A percentile compares a stretch with the other conserved stretches of the same genome.
Conservation (phyloP, 2,797 vertebrate species). For the Oreortyx pictus region DNA sequence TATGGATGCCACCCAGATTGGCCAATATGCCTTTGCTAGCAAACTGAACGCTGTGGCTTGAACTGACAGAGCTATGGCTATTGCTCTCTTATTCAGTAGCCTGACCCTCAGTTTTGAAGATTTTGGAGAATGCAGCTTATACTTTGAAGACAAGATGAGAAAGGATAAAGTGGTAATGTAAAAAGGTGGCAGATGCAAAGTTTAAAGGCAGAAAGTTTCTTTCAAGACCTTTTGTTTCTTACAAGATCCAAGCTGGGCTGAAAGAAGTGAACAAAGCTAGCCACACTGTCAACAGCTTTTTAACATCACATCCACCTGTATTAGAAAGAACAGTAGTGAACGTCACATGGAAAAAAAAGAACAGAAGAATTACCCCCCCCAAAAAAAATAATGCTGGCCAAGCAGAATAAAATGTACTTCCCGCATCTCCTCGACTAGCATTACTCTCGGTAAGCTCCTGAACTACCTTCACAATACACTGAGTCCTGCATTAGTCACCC, state of each 20-base stretch:
- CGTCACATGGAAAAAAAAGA: not conserved
- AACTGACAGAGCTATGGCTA: not conserved
- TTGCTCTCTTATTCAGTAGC: not conserved
- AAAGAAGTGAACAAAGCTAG: not conserved
- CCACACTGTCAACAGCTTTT: not conserved
- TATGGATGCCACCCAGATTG: not conserved
- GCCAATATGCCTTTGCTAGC: not conserved
- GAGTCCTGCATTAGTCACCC: not conserved
- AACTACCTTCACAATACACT: not conserved
- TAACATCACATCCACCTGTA: not conserved
- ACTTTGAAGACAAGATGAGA: not conserved
- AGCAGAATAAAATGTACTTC: not conserved
- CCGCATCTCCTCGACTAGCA: not conserved
- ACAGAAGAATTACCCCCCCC: not conserved
- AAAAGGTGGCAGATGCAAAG: not conserved
- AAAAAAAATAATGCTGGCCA: not conserved
- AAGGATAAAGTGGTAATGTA: not conserved
- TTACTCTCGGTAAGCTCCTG: not conserved
- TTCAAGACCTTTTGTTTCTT: not conserved
- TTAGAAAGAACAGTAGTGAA: not conserved
- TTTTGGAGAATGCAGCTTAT: not conserved
- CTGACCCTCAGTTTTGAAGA: not conserved
- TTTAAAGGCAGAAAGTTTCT: not conserved
- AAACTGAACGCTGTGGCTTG: not conserved
- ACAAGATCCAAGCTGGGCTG: not conserved